Evolutionary conservation across 2,888 invertebrate genomes (phyloP), one percentile per base, ranked within the genome.

Genomic region (Encarsia formosa): DNA sequence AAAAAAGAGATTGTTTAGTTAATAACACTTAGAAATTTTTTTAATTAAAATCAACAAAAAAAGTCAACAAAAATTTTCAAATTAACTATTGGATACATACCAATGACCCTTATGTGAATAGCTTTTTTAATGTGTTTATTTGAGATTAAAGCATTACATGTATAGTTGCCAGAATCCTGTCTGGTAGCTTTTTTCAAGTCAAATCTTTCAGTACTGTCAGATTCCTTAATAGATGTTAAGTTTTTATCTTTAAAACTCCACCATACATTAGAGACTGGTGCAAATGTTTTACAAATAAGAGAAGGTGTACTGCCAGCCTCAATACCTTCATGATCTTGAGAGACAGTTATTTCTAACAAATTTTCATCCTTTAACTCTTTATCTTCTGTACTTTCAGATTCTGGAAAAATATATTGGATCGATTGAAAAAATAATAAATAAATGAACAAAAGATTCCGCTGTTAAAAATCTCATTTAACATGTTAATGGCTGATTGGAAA

Each of bases 231-330:
- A 5, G 70, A 70, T 1, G 80, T 79, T 42, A 82, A 74, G 67
- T 80, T 82, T 59, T 74, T 75, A 32, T 77, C 79, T 58, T 79
- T 77, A 49, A 77, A 77, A 35, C 75, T 78, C 85, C 85, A 85
- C 76, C 78, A 78, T 58, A 81, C 76, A 34, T 74, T 71, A 60
- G 78, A 77, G 39, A 77, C 73, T 52, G 76, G 73, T 60, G 77
- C 74, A 57, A 72, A 73, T 9, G 80, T 76, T 61, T 75, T 76
- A 63, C 84, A 84, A 57, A 75, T 75, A 26, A 84, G 65, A 16
- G 81, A 67, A 9, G 73, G 73, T 3, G 73, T 73, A 49, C 70
- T 74, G 13, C 66, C 71, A 8, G 73, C 70, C 54, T 71, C 72
- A 26, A 74, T 70, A 13, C 68, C 69, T 16, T 66, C 63, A 18